Evolutionary conservation across 2,797 vertebrate species (phyloP).

Genomic region (Phrynocephalus vlangalii): DNA sequence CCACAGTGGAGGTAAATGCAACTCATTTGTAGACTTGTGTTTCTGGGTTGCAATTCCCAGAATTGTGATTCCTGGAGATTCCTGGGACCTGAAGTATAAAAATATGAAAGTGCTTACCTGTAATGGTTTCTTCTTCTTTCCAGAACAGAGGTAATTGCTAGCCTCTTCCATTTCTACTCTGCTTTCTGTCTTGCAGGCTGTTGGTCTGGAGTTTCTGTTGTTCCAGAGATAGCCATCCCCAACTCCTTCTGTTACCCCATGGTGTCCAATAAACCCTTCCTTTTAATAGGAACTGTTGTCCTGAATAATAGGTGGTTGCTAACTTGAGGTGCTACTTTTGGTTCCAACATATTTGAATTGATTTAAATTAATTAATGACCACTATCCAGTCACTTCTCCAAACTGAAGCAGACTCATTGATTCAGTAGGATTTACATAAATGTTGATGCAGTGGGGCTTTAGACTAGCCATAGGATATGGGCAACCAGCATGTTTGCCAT

Average conservation of each 20-base stretch:
- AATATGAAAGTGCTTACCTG: no score
- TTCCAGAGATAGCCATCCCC: background rate
- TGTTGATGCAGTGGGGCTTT: no score
- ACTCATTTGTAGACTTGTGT: no score
- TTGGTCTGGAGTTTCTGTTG: background rate
- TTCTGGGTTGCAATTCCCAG: no score
- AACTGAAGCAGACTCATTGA: no score
- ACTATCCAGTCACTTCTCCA: no score
- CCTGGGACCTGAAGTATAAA: no score
- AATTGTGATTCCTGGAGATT: no score
- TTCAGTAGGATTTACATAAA: no score
- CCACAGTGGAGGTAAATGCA: no score
- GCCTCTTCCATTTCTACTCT: background rate
- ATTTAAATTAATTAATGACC: background rate
- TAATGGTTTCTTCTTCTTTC: background rate
- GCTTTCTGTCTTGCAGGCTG: background rate
- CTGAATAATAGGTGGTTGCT: background rate
- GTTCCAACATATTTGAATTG: background rate
- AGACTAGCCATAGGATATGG: no score
- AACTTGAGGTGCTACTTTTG: background rate
- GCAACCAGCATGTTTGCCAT: background rate
- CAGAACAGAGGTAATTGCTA: background rate
- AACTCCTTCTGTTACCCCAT: background rate
- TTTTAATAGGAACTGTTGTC: background rate
- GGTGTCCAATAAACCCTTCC: background rate